These are phyloP conservation scores for Homarus gammarus DNA, from an alignment of 2,888 invertebrate genomes.

Conservation along the genomic window DNA sequence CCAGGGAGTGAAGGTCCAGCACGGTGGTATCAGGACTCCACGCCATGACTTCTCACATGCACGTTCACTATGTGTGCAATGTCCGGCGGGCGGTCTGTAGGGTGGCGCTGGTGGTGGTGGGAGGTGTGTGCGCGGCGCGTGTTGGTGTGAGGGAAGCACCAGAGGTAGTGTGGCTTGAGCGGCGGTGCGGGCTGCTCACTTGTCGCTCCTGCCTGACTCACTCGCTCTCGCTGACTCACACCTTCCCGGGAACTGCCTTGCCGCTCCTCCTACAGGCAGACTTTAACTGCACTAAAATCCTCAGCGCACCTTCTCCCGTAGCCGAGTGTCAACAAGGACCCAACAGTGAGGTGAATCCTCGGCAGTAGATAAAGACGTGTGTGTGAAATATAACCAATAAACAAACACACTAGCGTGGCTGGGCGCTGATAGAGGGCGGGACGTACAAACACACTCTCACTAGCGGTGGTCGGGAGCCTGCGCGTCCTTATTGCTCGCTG, in stretches of 20 bases:
- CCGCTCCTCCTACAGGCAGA: slow-evolving; percentile 9
- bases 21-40: slow-evolving; percentile 51
- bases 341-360: background rate
- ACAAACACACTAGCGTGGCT: slow-evolving; percentile 5
- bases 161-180: slow-evolving; percentile 43
- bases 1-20: slow-evolving; percentile 57
- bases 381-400: background rate
- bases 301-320: background rate
- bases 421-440: background rate
- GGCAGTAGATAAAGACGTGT: background rate
- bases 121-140: slow-evolving; percentile 23
- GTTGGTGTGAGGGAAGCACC: slow-evolving; percentile 20
- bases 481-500: slow-evolving; percentile 3
- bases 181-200: slow-evolving; percentile 32
- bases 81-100: slow-evolving; percentile 49
- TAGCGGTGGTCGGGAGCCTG: background rate
- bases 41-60: slow-evolving; percentile 57
- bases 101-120: slow-evolving; percentile 24
- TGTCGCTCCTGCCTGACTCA: slow-evolving; percentile 38
- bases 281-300: background rate
- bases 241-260: slow-evolving; percentile 31
- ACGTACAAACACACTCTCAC: background rate
- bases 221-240: slow-evolving; percentile 25
- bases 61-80: slow-evolving; percentile 61
- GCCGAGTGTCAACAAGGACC: background rate